phyloP scores from a whole-genome alignment of 2,888 invertebrate genomes.

The Synanthedon formicaeformis region DNA sequence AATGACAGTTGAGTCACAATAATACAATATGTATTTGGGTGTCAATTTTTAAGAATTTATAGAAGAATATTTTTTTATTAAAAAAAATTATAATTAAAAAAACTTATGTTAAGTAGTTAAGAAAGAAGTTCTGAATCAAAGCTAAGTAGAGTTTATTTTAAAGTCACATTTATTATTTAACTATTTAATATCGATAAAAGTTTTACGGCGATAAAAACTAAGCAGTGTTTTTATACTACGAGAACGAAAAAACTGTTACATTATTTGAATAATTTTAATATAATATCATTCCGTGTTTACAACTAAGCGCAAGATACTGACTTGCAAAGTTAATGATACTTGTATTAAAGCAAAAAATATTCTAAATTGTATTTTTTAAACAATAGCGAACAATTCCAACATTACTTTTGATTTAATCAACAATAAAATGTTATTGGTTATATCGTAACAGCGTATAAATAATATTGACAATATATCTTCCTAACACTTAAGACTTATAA shows the following conservation, averaged over 20 bases:
- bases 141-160: slow-evolving; percentile 27
- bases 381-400: neutral
- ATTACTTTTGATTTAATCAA: neutral
- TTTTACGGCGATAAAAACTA: slow-evolving; percentile 27
- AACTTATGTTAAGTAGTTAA: too few species aligned
- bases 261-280: neutral
- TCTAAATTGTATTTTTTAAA: neutral
- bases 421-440: neutral
- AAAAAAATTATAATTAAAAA: neutral
- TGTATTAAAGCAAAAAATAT: neutral
- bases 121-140: slow-evolving; percentile 12
- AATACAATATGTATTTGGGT: neutral
- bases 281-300: neutral
- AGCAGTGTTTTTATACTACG: slow-evolving; percentile 8
- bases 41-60: neutral
- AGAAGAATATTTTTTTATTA: neutral
- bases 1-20: too few species aligned
- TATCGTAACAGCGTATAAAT: slow-evolving; percentile 23
- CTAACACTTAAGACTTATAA: slow-evolving; percentile 40
- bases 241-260: neutral
- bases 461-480: slow-evolving; percentile 27
- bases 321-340: neutral
- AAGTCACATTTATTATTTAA: slow-evolving; percentile 66
- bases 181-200: slow-evolving; percentile 34
- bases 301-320: neutral